These are phyloP conservation scores for Gorsachius goisagi DNA, from an alignment of 2,113 vertebrate genomes.

Conservation along the genomic window DNA sequence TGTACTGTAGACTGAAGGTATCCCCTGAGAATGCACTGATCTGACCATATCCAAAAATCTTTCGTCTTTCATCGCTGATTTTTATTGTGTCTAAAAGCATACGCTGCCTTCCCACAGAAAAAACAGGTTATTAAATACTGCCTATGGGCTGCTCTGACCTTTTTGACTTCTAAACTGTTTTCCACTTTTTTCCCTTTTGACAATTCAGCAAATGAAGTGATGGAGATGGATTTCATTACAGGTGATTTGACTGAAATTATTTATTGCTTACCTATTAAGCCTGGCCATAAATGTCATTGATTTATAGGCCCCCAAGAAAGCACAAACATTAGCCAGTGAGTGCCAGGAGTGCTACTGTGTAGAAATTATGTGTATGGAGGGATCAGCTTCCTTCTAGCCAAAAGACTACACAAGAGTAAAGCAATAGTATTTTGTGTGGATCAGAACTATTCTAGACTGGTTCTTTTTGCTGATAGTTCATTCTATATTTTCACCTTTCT, in stretches of 20 bases:
- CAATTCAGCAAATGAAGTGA: neutral
- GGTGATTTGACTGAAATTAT: neutral
- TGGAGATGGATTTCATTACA: neutral
- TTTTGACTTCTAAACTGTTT: neutral
- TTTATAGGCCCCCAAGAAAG: neutral
- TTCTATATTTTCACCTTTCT: neutral
- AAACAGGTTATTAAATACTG: neutral
- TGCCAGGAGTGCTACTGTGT: neutral
- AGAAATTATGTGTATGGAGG: neutral
- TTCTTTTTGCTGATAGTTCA: neutral
- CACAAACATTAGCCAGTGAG: neutral
- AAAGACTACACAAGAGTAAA: neutral
- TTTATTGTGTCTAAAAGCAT: neutral
- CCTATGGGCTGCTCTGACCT: neutral
- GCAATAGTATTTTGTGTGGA: neutral
- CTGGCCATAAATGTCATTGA: neutral
- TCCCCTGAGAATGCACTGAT: neutral
- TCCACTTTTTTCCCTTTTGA: neutral
- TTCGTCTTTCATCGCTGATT: accelerated
- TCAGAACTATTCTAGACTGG: neutral
- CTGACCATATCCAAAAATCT: neutral
- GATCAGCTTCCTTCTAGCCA: neutral
- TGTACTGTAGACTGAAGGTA: neutral
- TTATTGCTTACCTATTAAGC: neutral
- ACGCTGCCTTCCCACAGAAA: neutral